These are phyloP conservation scores for Ceratina australensis DNA, from an alignment of 1,140 invertebrate genomes.

Conservation along the genomic window DNA sequence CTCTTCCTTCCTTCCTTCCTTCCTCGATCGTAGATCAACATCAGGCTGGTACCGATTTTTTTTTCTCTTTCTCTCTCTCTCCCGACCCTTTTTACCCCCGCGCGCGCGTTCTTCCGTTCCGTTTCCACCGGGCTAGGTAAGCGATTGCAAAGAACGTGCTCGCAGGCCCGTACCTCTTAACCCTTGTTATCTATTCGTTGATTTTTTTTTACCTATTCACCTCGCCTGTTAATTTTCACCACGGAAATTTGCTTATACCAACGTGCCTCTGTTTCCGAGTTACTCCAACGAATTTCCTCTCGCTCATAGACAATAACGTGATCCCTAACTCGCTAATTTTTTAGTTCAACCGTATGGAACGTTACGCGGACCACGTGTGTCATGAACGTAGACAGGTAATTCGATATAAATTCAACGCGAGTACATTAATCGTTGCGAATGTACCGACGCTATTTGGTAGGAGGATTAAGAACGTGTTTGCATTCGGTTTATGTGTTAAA, in stretches of 20 bases:
- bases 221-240: neutral
- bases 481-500: neutral
- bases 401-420: neutral
- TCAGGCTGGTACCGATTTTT: slow-evolving; percentile 13
- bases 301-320: too few relatives aligned
- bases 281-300: too few relatives aligned
- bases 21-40: slow-evolving; percentile 41
- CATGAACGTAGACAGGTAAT: neutral
- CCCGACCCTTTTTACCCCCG: neutral
- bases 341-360: neutral
- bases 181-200: slow-evolving; percentile 21
- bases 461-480: slow-evolving; percentile 6
- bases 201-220: slow-evolving; percentile 7
- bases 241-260: neutral
- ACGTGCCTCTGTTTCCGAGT: neutral
- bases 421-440: neutral
- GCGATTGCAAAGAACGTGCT: neutral
- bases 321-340: too few relatives aligned
- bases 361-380: neutral
- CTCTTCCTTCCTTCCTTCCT: slow-evolving; percentile 19
- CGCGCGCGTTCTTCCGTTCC: neutral
- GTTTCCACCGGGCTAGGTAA: neutral
- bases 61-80: neutral
- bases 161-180: neutral
- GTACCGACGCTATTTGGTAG: neutral